These are phyloP conservation scores for Hemaris fuciformis DNA, from an alignment of 2,888 invertebrate species.

Conservation along the genomic window DNA sequence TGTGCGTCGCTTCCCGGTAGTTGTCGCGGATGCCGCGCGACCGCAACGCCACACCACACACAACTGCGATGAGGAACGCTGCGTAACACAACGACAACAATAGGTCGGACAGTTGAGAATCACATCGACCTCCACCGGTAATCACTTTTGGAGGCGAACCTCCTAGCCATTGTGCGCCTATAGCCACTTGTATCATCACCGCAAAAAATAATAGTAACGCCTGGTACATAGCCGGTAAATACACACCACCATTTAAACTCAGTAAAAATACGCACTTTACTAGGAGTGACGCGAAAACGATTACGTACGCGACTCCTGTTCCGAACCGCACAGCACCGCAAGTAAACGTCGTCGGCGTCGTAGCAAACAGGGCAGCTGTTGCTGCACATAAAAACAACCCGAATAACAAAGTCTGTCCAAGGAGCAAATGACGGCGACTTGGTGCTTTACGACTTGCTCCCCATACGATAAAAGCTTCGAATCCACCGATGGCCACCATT, in stretches of 20 bases:
- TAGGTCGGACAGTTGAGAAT: constrained; percentile 86
- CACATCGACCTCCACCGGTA: constrained; percentile 75
- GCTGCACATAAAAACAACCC: constrained; percentile 92
- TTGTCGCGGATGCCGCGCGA: constrained; percentile 95
- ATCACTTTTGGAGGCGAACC: constrained; percentile 85
- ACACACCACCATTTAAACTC: constrained; percentile 94
- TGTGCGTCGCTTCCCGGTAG: constrained; percentile 95
- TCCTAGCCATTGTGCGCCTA: constrained; percentile 91
- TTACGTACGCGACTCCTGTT: constrained; percentile 90
- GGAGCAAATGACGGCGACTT: constrained; percentile 90
- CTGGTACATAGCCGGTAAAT: constrained; percentile 96
- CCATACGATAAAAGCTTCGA: constrained; percentile 94
- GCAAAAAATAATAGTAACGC: constrained; percentile 94
- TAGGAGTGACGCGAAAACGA: constrained; percentile 94
- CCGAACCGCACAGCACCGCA: constrained; percentile 92
- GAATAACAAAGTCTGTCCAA: constrained; percentile 92
- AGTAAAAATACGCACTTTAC: constrained; percentile 97
- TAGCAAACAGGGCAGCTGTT: constrained; percentile 88
- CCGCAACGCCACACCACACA: constrained; percentile 91
- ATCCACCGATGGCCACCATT: constrained; percentile 91
- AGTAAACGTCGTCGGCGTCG: constrained; percentile 88
- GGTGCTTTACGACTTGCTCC: constrained; percentile 89
- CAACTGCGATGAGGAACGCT: constrained; percentile 91
- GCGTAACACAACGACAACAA: constrained; percentile 91
- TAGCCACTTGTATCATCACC: constrained; percentile 93